These are phyloP conservation scores for Drosophila dunni DNA, from an alignment of 1,140 invertebrate species.

Conservation along the genomic window DNA sequence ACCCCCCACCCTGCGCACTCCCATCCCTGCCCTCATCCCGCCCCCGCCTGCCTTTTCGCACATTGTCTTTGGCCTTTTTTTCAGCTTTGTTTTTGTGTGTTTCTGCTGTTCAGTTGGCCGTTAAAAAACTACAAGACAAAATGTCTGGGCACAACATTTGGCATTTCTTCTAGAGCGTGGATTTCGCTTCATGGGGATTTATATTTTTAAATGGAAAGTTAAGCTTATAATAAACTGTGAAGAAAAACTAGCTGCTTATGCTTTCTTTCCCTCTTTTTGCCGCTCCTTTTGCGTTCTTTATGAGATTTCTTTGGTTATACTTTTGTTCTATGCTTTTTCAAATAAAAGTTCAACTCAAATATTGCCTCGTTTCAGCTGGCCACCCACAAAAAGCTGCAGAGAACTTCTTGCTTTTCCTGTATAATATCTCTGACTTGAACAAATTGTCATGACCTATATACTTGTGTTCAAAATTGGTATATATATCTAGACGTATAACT, in stretches of 20 bases:
- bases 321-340: background rate
- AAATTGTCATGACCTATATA: slow-evolving; percentile 10
- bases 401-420: background rate
- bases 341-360: slow-evolving; percentile 8
- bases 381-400: background rate
- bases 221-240: slow-evolving; percentile 80
- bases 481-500: background rate
- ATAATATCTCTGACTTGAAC: slow-evolving; percentile 2
- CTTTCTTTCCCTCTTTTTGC: background rate
- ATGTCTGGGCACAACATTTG: slow-evolving; percentile 67
- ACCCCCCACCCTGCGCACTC: background rate
- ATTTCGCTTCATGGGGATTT: slow-evolving; percentile 70
- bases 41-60: slow-evolving; percentile 27
- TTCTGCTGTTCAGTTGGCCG: slow-evolving; percentile 41
- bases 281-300: slow-evolving; percentile 7
- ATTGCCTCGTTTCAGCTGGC: slow-evolving; percentile 6
- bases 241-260: slow-evolving; percentile 76
- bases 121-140: slow-evolving; percentile 72
- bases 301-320: slow-evolving; percentile 21
- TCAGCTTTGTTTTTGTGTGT: background rate
- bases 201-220: slow-evolving; percentile 82
- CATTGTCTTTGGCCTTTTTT: slow-evolving; percentile 49
- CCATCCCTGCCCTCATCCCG: slow-evolving; percentile 28
- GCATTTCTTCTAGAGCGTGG: slow-evolving; percentile 59
- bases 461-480: background rate